phyloP scores from a whole-genome alignment of 1,140 invertebrate genomes.

The Phthorimaea operculella region DNA sequence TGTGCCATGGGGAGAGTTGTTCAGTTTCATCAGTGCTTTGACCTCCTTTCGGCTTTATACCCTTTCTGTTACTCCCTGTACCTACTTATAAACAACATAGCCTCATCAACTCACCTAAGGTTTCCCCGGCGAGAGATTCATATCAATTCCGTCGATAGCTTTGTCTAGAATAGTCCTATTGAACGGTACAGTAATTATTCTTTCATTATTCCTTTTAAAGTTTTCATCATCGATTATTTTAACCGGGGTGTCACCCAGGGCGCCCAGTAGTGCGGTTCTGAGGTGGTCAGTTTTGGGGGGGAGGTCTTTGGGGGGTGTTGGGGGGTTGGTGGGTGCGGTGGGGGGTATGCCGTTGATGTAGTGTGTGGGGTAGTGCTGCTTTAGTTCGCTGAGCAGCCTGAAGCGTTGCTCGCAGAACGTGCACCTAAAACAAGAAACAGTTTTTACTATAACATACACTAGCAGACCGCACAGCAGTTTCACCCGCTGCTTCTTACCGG shows the following conservation, averaged over 20 bases:
- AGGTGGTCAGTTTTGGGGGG: not conserved
- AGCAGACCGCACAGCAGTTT: too few relatives aligned
- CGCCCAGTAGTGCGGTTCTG: not conserved
- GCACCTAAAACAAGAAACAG: constrained; percentile 24
- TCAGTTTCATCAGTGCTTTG: too few relatives aligned
- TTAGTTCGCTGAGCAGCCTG: constrained; percentile 52
- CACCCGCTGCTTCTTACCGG: too few relatives aligned
- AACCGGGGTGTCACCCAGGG: not conserved
- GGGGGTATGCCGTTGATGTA: constrained; percentile 30
- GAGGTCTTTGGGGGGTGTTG: not conserved
- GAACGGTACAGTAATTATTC: not conserved
- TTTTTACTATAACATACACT: not conserved
- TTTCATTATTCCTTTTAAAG: not conserved
- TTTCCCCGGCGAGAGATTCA: too few relatives aligned
- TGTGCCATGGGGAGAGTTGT: too few relatives aligned
- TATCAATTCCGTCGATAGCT: too few relatives aligned
- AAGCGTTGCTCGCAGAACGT: constrained; percentile 51
- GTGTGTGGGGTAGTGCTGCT: constrained; percentile 57
- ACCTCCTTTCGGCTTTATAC: too few relatives aligned
- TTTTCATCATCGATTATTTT: not conserved
- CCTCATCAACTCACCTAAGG: too few relatives aligned
- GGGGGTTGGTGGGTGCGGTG: not conserved
- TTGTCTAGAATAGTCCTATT: not conserved
- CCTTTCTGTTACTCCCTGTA: too few relatives aligned
- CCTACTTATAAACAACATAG: too few relatives aligned